A percentile compares a stretch with the other conserved stretches of the same genome.
phyloP scores from a whole-genome alignment of 2,888 invertebrate species.

The Dinocampus coccinellae region DNA sequence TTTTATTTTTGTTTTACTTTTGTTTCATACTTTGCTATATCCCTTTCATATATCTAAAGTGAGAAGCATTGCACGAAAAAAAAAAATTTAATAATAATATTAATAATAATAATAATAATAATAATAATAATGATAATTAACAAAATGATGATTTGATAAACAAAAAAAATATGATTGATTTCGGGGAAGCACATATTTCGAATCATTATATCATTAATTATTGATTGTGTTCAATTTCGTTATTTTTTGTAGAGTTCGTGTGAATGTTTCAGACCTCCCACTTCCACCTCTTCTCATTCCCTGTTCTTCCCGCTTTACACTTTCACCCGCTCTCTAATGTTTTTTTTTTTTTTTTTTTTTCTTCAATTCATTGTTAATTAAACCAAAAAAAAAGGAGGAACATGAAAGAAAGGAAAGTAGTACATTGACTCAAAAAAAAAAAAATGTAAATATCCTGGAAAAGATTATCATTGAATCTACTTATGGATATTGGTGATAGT shows the following conservation, averaged over 20 bases:
- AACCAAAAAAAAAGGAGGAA: background rate
- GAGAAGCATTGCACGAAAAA: background rate
- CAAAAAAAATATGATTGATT: too few species aligned
- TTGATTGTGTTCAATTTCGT: background rate
- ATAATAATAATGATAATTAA: too few species aligned
- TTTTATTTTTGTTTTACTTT: constrained; percentile 19
- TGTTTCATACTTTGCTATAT: background rate
- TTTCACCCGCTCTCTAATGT: too few species aligned
- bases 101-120: too few species aligned
- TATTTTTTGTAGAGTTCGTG: background rate
- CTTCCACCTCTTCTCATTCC: background rate
- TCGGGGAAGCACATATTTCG: background rate
- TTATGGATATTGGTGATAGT: background rate
- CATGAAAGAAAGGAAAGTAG: background rate
- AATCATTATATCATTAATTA: background rate
- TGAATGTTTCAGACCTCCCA: background rate
- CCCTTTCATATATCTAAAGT: background rate
- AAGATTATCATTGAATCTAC: background rate
- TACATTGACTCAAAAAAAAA: background rate
- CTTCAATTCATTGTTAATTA: background rate
- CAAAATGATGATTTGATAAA: too few species aligned
- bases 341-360: too few species aligned
- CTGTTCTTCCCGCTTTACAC: too few species aligned
- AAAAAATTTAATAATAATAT: too few species aligned
- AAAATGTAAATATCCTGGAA: background rate